Evolutionary conservation across 2,888 invertebrate species (phyloP).

Genomic region (Unio delphinus): DNA sequence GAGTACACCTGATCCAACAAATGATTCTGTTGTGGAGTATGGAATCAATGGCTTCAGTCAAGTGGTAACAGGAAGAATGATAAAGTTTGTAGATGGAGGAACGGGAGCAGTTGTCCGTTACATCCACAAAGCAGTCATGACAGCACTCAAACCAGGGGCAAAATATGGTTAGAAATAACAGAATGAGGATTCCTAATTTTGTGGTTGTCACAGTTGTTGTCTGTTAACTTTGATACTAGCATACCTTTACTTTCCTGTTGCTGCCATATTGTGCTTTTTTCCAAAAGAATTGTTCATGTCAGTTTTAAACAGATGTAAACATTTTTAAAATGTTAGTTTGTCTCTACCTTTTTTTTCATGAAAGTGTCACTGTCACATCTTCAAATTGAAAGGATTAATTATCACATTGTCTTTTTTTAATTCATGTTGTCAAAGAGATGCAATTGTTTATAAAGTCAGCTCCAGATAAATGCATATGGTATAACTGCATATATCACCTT

Average conservation of each 20-base stretch:
- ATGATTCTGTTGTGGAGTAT: slow-evolving; percentile 48
- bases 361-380: too few relatives aligned
- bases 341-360: too few relatives aligned
- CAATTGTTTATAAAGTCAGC: too few relatives aligned
- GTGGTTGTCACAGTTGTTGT: neutral
- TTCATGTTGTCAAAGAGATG: too few relatives aligned
- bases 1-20: slow-evolving; percentile 56
- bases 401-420: too few relatives aligned
- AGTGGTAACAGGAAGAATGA: slow-evolving; percentile 45
- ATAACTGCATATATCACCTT: too few relatives aligned
- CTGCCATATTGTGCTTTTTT: too few relatives aligned
- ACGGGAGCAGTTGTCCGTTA: slow-evolving; percentile 47
- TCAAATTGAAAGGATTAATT: too few relatives aligned
- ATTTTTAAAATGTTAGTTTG: too few relatives aligned
- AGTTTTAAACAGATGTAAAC: neutral
- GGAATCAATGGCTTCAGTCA: slow-evolving; percentile 24
- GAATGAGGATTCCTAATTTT: neutral
- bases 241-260: too few relatives aligned
- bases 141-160: slow-evolving; percentile 48
- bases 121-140: slow-evolving; percentile 62
- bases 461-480: too few relatives aligned
- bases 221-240: too few relatives aligned
- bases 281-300: neutral
- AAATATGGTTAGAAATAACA: slow-evolving; percentile 53
- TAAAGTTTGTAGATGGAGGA: slow-evolving; percentile 64